Evolutionary conservation across 2,888 invertebrate species (phyloP), one percentile per base, ranked within the genome.

Genomic region (Germaria angustata): DNA sequence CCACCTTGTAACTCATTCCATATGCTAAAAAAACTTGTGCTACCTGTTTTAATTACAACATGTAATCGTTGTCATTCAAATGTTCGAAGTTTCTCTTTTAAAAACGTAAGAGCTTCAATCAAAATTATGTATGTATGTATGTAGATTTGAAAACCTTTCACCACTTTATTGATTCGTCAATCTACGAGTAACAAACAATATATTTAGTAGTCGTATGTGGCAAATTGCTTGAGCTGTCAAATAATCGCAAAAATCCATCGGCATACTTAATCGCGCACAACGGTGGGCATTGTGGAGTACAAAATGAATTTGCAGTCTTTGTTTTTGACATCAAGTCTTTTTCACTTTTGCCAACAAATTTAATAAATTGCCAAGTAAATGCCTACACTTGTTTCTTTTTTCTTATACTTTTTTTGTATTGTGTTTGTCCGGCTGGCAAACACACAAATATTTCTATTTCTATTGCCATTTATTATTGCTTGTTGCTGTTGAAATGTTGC

Each of bases 291-390:
- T n/a, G 24, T 13, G 17, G 22, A 28, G 22, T 28, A 63, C 17
- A 46, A 53, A 61, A 24, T 61, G 22, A 46, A 66, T 49, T 49
- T 20, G 17, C 13, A 36, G 75, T 66, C 41, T 65, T 55, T 59
- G 51, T 53, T 61, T 59, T 41, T 68, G 55, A 71, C 71, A 63
- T 28, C 15, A 51, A 79, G 22, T 8, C 49, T 51, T 66, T 79
- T 72, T 72, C 11, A 66, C 51, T 57, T 77, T 66, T 49, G 57
- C 65, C 51, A 79, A 79, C 57, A 79, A 79, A 79, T 75, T 79
- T 75, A 78, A 79, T 71, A 82, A 79, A 75, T 82, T 82, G 65
- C 57, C 57, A 75, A 65, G 69, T 69, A 75, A 79, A 78, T 82
- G 78, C 71, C 75, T 65, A 55, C 79, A 68, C 59, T 82, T 75